Conservation (phyloP, 2,888 invertebrate species). For the Ichneumon xanthorius region DNA sequence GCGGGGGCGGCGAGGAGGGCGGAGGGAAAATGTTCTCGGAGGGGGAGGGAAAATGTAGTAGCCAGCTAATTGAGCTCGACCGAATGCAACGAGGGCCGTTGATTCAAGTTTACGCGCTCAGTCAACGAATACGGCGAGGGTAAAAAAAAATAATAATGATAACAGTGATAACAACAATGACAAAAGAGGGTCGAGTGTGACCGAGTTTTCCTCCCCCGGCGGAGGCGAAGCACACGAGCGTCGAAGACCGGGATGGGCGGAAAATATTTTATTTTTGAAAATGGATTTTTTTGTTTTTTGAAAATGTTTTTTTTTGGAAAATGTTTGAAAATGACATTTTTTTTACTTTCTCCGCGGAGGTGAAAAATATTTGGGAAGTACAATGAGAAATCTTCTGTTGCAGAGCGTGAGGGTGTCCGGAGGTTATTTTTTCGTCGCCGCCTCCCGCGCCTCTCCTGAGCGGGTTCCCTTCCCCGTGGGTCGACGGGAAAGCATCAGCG, state of each 20-base stretch:
- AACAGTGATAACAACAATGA: too few relatives aligned
- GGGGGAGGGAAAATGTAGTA: conserved; percentile 37
- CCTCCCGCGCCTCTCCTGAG: background rate
- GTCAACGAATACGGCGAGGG: conserved; percentile 32
- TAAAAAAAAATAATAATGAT: too few relatives aligned
- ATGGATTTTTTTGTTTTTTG: too few relatives aligned
- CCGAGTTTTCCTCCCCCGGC: conserved; percentile 24
- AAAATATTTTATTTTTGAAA: too few relatives aligned
- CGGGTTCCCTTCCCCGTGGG: background rate
- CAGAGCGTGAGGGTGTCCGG: conserved; percentile 25
- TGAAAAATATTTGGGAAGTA: too few relatives aligned
- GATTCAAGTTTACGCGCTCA: conserved; percentile 43
- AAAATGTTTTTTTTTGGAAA: background rate
- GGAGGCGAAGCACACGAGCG: background rate
- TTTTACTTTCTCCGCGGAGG: too few relatives aligned
- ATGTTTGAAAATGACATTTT: too few relatives aligned
- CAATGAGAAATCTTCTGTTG: background rate
- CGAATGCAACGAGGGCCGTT: conserved; percentile 40
- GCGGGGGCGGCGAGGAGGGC: too few relatives aligned
- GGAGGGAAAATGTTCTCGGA: too few relatives aligned
- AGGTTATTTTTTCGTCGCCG: background rate
- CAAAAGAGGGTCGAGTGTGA: conserved; percentile 37
- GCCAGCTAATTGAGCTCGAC: conserved; percentile 20
- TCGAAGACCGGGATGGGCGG: background rate
- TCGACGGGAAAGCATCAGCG: background rate